Percentiles rank a stretch among this genome's conserved stretches.
phyloP scores from a whole-genome alignment of 1,140 invertebrate genomes.

The Drosophila pandora region DNA sequence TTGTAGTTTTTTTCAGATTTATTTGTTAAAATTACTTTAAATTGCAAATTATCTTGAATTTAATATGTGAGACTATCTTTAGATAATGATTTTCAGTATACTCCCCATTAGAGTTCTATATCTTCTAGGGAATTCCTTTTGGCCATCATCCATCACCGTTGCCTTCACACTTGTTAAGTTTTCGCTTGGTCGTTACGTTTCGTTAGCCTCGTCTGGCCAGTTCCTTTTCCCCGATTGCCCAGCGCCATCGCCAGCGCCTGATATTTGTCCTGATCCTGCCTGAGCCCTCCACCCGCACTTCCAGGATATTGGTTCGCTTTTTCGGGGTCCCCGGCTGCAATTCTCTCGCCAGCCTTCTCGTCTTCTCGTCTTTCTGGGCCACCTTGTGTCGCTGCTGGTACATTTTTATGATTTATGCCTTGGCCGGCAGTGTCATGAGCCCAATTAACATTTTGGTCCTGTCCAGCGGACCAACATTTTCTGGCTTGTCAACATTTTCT shows the following conservation, averaged over 20 bases:
- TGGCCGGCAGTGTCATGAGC: conserved; percentile 72
- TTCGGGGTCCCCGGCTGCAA: conserved; percentile 27
- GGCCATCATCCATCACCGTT: conserved; percentile 37
- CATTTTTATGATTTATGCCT: conserved; percentile 77
- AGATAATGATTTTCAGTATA: neutral
- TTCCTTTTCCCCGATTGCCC: conserved; percentile 13
- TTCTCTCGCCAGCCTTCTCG: conserved; percentile 7
- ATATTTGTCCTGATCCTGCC: conserved; percentile 29
- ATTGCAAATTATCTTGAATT: neutral
- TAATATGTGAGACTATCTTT: neutral
- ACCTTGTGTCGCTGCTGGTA: conserved; percentile 58
- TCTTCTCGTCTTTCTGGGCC: conserved; percentile 17
- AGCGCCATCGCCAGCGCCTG: conserved; percentile 6
- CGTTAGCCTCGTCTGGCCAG: conserved; percentile 55
- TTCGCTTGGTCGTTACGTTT: conserved; percentile 73
- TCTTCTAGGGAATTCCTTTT: conserved; percentile 30
- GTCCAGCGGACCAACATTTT: conserved; percentile 52
- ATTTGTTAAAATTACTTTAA: neutral
- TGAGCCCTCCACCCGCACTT: neutral
- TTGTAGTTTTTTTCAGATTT: no score
- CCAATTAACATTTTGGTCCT: conserved; percentile 76
- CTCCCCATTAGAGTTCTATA: neutral
- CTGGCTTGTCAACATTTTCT: conserved; percentile 48
- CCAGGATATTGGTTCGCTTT: conserved; percentile 27
- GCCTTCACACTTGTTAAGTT: conserved; percentile 59